Percentiles rank a stretch among this genome's conserved stretches.
phyloP scores from a whole-genome alignment of 2,113 vertebrate species.

The Osmerus mordax region DNA sequence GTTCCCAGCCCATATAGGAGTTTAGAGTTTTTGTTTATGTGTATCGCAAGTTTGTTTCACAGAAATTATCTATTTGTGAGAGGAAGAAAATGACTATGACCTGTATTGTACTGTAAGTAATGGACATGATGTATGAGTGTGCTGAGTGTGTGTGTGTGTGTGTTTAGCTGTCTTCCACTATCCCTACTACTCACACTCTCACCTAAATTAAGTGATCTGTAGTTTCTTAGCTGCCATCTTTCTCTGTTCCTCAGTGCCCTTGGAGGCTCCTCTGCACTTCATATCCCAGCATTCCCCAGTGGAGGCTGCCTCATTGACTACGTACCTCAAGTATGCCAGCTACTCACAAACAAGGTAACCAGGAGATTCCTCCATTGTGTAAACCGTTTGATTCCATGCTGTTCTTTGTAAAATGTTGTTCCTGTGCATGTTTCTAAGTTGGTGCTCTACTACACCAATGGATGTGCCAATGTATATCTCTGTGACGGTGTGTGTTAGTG shows the following conservation, averaged over 20 bases:
- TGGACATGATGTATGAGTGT: no score
- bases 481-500: conserved; percentile 3
- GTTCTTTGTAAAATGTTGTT: neutral
- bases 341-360: conserved; percentile 96
- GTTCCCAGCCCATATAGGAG: no score
- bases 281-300: conserved; percentile 93
- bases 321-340: conserved; percentile 95
- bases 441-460: neutral
- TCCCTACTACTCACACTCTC: no score
- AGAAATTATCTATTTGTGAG: no score
- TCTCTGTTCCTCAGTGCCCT: conserved; percentile 79
- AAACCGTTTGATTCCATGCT: neutral
- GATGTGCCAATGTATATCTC: neutral
- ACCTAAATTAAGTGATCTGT: neutral
- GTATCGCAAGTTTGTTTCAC: no score
- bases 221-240: neutral
- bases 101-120: no score
- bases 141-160: neutral
- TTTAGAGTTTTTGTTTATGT: no score
- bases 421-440: neutral
- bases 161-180: neutral
- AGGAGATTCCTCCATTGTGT: neutral
- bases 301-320: conserved; percentile 98
- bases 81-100: no score
- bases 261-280: conserved; percentile 93